Conservation (phyloP, 23 tunicate genomes). For the Halocynthia roretzi region DNA sequence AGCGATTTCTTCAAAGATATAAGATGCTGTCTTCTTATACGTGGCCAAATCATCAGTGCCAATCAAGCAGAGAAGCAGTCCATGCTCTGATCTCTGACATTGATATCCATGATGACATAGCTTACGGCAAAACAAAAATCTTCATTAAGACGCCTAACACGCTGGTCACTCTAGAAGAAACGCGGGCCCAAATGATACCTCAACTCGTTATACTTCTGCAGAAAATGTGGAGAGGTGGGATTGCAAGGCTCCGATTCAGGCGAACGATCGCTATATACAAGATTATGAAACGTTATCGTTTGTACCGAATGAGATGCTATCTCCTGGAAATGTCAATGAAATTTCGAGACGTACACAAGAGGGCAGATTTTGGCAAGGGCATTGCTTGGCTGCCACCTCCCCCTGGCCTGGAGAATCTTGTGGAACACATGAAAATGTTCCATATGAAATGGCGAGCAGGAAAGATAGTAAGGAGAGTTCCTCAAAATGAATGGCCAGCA, state of each 20-base stretch:
- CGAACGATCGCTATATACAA: slow-evolving; percentile 69
- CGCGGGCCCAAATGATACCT: slow-evolving; percentile 68
- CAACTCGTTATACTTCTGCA: slow-evolving; percentile 90
- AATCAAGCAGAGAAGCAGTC: slow-evolving; percentile 85
- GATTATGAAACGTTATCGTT: slow-evolving; percentile 78
- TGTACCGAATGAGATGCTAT: slow-evolving; percentile 86
- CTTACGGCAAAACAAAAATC: slow-evolving; percentile 91
- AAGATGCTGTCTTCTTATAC: slow-evolving; percentile 92
- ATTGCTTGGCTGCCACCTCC: slow-evolving; percentile 80
- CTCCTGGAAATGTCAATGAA: slow-evolving; percentile 75
- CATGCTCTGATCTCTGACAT: slow-evolving; percentile 28
- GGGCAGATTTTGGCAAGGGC: slow-evolving; percentile 73
- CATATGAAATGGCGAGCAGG: slow-evolving; percentile 89
- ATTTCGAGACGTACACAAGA: slow-evolving; percentile 44
- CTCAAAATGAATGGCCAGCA: slow-evolving; percentile 57
- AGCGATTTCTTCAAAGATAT: slow-evolving; percentile 86
- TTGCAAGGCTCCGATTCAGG: slow-evolving; percentile 72
- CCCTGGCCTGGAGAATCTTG: slow-evolving; percentile 49
- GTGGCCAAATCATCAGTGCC: slow-evolving; percentile 95
- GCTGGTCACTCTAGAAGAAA: slow-evolving; percentile 66
- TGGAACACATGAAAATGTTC: slow-evolving; percentile 55
- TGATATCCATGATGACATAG: slow-evolving; percentile 71
- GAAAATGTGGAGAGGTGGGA: slow-evolving; percentile 84
- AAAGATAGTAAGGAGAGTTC: slow-evolving; percentile 48
- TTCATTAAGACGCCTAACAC: slow-evolving; percentile 91